Evolutionary conservation across 2,888 invertebrate genomes (phyloP), one percentile per base, ranked within the genome.

Genomic region (Nemotelus nigrinus): DNA sequence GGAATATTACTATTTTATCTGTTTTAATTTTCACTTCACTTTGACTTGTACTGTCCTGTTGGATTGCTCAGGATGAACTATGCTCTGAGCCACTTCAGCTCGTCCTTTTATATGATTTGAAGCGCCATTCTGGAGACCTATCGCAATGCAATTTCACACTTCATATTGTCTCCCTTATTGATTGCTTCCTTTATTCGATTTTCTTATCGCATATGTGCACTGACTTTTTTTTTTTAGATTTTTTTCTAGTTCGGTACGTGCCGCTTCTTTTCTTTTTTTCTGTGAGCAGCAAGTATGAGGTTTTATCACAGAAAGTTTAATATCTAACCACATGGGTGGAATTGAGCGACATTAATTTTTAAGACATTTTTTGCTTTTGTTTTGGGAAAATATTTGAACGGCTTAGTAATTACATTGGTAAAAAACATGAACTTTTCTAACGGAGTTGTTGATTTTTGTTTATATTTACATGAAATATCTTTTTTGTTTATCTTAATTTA

Each of bases 191-290:
- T 81, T 80, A 82, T 82, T 82, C 79, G 80, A 81, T 82, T 80
- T 82, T 81, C 82, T 83, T 83, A 84, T 84, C 84, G 81, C 81
- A 83, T 80, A 80, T 82, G 82, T 81, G 83, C 83, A 83, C 82
- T 60, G 72, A 53, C 71, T 79, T 65, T 55, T 65, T 57, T 45
- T 10, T 25, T 43, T 3, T 39, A 55, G 43, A 71, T 53, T 53
- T 65, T 44, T 50, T 76, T 76, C 74, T 63, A 50, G 60, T 60
- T 60, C 45, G 48, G 50, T 39, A n/a, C 10, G 4, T n/a, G n/a
- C n/a, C n/a, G 60, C 48, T 47, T 50, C 2, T 64, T 64, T 47
- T 50, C 2, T 64, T 64, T 44, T 8, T 5, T 64, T 39, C 10
- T 57, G 10, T 57, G 10, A 10, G 57, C 25, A 25, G 25, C 25